A percentile compares a stretch with the other conserved stretches of the same genome.
Conservation (phyloP, 2,113 vertebrate genomes). For the Dipodomys spectabilis region DNA sequence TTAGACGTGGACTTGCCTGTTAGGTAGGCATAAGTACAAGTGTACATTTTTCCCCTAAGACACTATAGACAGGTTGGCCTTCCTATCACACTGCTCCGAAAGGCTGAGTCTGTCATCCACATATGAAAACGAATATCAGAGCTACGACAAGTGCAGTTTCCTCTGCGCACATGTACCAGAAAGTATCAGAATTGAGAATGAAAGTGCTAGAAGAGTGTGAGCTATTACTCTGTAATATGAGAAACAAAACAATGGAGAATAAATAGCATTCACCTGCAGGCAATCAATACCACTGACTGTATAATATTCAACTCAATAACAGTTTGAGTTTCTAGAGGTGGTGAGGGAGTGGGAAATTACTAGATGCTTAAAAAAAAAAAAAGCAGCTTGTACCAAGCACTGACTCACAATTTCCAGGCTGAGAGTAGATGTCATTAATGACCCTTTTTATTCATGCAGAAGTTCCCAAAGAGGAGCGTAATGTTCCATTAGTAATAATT, state of each 20-base stretch:
- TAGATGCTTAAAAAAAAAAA: slow-evolving; percentile 79
- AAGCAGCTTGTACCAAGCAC: slow-evolving; percentile 62
- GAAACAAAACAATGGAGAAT: slow-evolving; percentile 76
- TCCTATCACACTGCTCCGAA: fast-evolving
- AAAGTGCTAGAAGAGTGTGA: neutral
- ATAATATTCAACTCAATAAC: slow-evolving; percentile 67
- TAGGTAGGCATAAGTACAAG: neutral
- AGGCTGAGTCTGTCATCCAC: neutral
- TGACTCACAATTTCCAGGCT: slow-evolving; percentile 88
- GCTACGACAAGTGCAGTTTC: slow-evolving; percentile 38
- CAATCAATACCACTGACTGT: slow-evolving; percentile 55
- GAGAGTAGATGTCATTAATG: slow-evolving; percentile 87
- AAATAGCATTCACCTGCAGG: slow-evolving; percentile 76
- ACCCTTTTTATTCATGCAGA: slow-evolving; percentile 91
- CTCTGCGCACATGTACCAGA: slow-evolving; percentile 14
- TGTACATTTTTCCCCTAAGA: neutral
- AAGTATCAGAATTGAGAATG: slow-evolving; percentile 1
- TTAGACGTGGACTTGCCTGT: neutral
- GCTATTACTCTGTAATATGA: slow-evolving; percentile 63
- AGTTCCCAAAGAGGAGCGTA: slow-evolving; percentile 87
- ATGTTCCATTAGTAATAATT: slow-evolving; percentile 91
- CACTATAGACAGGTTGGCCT: too few species aligned
- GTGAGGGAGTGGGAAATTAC: slow-evolving; percentile 81
- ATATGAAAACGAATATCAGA: neutral
- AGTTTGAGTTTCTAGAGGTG: slow-evolving; percentile 75